Conservation (phyloP, 2,797 vertebrate genomes). For the Brachymystax lenok region DNA sequence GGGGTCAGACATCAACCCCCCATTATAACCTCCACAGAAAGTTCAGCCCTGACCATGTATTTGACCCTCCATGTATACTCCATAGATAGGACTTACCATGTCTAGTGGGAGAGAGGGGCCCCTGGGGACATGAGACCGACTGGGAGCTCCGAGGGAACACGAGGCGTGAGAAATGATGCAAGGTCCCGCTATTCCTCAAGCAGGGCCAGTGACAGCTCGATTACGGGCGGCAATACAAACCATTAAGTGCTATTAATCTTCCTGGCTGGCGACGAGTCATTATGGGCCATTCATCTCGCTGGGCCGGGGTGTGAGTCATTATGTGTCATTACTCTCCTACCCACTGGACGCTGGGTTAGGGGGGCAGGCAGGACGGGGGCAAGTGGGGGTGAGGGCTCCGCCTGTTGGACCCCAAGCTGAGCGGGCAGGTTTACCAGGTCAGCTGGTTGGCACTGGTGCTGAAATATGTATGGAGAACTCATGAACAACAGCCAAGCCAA, state of each 20-base stretch:
- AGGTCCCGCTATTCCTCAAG: conserved; percentile 53
- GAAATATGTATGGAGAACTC: conserved; percentile 27
- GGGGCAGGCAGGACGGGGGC: neutral
- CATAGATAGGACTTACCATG: neutral
- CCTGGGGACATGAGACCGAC: neutral
- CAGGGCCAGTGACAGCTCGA: conserved; percentile 51
- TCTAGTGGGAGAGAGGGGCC: neutral
- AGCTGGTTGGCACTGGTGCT: conserved; percentile 22
- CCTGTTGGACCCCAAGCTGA: conserved; percentile 22
- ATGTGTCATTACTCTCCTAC: conserved; percentile 49
- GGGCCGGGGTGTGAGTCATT: conserved; percentile 44
- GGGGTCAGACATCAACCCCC: neutral
- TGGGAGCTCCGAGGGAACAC: conserved; percentile 1
- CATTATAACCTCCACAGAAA: neutral
- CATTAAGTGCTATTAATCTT: conserved; percentile 64
- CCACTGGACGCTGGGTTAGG: conserved; percentile 12
- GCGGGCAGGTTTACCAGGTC: conserved; percentile 22
- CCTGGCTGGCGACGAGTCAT: conserved; percentile 44
- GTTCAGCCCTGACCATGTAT: neutral
- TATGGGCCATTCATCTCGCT: conserved; percentile 52
- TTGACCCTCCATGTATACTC: neutral
- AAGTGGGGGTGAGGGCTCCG: neutral
- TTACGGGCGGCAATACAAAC: conserved; percentile 53
- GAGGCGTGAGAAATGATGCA: conserved; percentile 42
- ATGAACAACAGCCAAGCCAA: conserved; percentile 31